Evolutionary conservation across 2,888 invertebrate species (phyloP).

Genomic region (Cryptocephalus moraei): DNA sequence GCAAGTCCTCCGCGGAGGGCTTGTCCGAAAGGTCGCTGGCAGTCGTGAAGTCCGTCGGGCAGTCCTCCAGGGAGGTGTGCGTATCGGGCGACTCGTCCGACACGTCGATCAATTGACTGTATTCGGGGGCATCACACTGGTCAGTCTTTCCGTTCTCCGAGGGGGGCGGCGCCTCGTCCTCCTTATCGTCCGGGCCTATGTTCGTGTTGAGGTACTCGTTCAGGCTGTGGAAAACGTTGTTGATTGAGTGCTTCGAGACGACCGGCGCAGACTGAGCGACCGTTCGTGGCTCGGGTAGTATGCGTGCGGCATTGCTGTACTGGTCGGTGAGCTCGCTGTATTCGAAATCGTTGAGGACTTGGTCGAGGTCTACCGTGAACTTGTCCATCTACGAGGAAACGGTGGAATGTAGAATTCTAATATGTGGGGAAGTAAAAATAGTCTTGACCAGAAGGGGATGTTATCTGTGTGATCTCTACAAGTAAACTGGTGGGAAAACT

Average conservation of each 20-base stretch:
- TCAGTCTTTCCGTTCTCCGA: constrained; percentile 7
- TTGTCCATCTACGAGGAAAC: constrained; percentile 32
- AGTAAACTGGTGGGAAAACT: neutral
- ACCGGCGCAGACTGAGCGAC: constrained; percentile 4
- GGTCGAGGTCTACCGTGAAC: constrained; percentile 63
- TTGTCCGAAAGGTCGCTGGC: neutral
- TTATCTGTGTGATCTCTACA: too few relatives aligned
- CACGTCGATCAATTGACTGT: neutral
- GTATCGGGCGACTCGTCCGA: neutral
- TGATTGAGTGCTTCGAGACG: constrained; percentile 39
- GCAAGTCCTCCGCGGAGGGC: neutral
- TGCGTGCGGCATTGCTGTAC: constrained; percentile 12
- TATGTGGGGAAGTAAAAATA: too few relatives aligned
- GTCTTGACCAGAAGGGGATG: too few relatives aligned
- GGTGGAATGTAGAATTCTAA: neutral
- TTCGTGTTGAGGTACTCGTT: constrained; percentile 49
- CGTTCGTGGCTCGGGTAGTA: constrained; percentile 1
- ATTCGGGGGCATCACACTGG: neutral
- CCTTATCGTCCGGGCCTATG: constrained; percentile 7
- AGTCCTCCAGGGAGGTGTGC: neutral
- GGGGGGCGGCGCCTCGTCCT: neutral
- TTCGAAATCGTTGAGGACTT: constrained; percentile 77
- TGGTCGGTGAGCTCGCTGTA: constrained; percentile 50
- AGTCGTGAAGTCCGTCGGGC: neutral
- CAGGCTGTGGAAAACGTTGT: constrained; percentile 53